These are phyloP conservation scores for Eilema depressum DNA, from an alignment of 2,888 invertebrate species.

Conservation along the genomic window DNA sequence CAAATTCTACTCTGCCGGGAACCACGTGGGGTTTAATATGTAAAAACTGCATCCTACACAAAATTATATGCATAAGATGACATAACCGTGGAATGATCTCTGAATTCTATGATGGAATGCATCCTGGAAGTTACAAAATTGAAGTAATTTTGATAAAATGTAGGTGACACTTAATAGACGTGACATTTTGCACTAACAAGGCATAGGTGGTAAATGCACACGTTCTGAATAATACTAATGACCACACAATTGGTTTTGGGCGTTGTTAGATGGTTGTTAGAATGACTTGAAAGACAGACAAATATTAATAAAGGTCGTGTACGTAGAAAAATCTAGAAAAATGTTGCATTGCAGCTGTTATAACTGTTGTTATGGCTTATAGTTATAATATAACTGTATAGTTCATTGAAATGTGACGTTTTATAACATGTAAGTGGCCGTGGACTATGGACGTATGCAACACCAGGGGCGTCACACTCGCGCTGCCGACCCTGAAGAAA, in stretches of 20 bases:
- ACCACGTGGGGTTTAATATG: too few relatives aligned
- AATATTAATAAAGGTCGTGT: neutral
- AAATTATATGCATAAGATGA: neutral
- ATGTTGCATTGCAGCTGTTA: neutral
- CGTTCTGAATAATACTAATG: constrained; percentile 49
- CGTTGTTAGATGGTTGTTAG: constrained; percentile 5
- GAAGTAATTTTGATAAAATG: constrained; percentile 14
- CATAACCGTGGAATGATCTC: neutral
- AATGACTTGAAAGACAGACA: neutral
- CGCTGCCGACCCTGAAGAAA: too few relatives aligned
- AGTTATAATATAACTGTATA: neutral
- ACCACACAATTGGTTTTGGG: constrained; percentile 36
- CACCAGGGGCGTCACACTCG: too few relatives aligned
- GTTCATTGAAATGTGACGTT: neutral
- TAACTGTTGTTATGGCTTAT: neutral
- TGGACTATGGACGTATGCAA: too few relatives aligned
- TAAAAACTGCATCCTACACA: constrained; percentile 3
- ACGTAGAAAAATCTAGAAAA: neutral
- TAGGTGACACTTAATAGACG: constrained; percentile 23
- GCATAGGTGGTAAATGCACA: constrained; percentile 33
- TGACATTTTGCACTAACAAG: constrained; percentile 38
- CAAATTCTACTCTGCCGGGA: too few relatives aligned
- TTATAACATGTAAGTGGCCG: too few relatives aligned
- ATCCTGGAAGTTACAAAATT: constrained; percentile 13
- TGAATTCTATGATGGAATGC: neutral